Base-by-base conservation (phyloP, 2,797 vertebrate species). In the Alcedo quadribrachys region DNA sequence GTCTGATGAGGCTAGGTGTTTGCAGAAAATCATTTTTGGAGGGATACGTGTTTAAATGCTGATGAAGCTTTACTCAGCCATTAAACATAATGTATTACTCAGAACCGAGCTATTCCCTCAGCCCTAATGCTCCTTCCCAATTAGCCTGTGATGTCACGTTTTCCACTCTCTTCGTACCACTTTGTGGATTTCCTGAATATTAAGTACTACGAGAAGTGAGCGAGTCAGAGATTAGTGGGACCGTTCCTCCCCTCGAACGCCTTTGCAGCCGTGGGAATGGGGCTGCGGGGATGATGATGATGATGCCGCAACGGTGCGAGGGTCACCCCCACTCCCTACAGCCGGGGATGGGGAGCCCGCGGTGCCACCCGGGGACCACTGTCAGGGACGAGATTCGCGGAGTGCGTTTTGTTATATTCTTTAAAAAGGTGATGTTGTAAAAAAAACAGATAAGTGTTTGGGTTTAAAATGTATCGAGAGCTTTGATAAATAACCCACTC, bases 161-260 rank as follows among this genome's bases (percentile, higher is more conserved):
- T 97, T 97, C 95, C 95, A 95, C 93, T 90, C 91, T 88, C 90
- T 68, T 69, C 78, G 12, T 71, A 85, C 78, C 90, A 95, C 92
- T 95, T 93, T 55, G 81, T 95, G 95, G 91, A 73, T 96, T 97
- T 96, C 95, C 96, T 96, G 95, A 93, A 62, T 92, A 67, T 89
- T 78, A 92, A 96, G 96, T 88, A 84, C 66, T n/a, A 33, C 24
- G 80, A 77, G 82, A 89, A 91, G 50, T 4, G 84, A 92, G 89
- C 16, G 25, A 77, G 87, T 48, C n/a, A 54, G 58, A 83, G 73
- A 61, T 18, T 30, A 81, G 62, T 50, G 93, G 43, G 80, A 37
- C 89, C 67, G 33, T 30, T 78, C 69, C 88, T 37, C 18, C 13
- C 45, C 46, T 19, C 82, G 86, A 92, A 63, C 75, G 69, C 71